Percentiles rank a stretch among this genome's conserved stretches.
phyloP scores from a whole-genome alignment of 2,797 vertebrate genomes.

The Cirrhinus molitorella region DNA sequence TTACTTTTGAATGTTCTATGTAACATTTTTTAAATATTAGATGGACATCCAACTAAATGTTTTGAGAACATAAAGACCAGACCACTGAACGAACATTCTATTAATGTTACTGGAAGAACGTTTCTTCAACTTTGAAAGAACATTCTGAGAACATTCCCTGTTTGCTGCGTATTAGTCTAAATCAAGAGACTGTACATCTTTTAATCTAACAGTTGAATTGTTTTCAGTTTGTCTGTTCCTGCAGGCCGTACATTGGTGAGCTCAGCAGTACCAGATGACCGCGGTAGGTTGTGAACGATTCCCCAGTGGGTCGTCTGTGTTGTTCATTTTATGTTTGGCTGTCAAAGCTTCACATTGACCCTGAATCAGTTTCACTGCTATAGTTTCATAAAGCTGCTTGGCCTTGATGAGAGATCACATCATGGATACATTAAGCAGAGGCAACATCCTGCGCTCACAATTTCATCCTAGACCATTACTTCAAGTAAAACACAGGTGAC shows the following conservation, averaged over 20 bases:
- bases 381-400: neutral
- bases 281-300: neutral
- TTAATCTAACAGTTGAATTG: neutral
- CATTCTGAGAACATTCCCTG: neutral
- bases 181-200: neutral
- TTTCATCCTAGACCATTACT: neutral
- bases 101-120: neutral
- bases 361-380: slow-evolving; percentile 28
- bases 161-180: neutral
- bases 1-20: too few relatives aligned
- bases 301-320: slow-evolving; percentile 2
- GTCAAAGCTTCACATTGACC: slow-evolving; percentile 15
- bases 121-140: neutral
- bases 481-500: neutral
- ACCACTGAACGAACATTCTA: neutral
- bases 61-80: neutral
- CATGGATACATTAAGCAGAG: neutral
- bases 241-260: neutral
- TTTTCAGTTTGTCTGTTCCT: neutral
- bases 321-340: slow-evolving; percentile 36
- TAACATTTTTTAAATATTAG: neutral
- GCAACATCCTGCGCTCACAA: neutral
- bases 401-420: slow-evolving; percentile 24
- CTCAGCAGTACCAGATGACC: neutral
- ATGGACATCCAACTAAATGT: neutral